A percentile compares a stretch with the other conserved stretches of the same genome.
phyloP scores from a whole-genome alignment of 2,113 vertebrate genomes.

The Gnathonemus echidnorhynchus region DNA sequence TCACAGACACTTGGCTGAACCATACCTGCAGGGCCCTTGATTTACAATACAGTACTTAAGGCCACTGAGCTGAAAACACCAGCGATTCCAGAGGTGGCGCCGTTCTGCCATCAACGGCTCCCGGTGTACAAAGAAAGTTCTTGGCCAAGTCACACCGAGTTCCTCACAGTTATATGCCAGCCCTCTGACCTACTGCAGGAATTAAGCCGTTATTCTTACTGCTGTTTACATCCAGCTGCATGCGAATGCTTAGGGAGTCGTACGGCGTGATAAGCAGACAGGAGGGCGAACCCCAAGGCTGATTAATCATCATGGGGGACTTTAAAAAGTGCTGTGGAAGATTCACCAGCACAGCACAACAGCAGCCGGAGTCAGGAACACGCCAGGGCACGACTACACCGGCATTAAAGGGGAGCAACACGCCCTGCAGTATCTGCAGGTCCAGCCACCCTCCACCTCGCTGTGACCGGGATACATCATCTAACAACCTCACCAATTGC shows the following conservation, averaged over 20 bases:
- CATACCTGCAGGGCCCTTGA: background rate
- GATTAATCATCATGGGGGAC: background rate
- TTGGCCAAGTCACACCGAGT: background rate
- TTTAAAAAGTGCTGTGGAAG: background rate
- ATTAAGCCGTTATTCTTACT: background rate
- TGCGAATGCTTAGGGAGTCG: background rate
- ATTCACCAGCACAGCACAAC: background rate
- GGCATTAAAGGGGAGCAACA: background rate
- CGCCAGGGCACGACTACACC: background rate
- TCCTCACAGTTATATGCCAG: background rate
- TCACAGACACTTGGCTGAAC: background rate
- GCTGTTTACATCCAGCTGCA: background rate
- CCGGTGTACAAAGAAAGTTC: background rate
- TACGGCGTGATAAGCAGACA: background rate
- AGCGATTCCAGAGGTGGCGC: background rate
- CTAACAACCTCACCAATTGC: background rate
- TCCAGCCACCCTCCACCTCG: background rate
- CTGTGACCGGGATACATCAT: background rate
- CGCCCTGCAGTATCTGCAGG: background rate
- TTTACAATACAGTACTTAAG: background rate
- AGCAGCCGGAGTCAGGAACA: background rate
- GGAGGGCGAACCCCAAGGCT: background rate
- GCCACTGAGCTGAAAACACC: background rate
- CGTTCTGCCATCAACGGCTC: background rate
- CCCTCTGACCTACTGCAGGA: background rate